Evolutionary conservation across 2,113 vertebrate species (phyloP), one percentile per base, ranked within the genome.

Genomic region (Sprattus sprattus): DNA sequence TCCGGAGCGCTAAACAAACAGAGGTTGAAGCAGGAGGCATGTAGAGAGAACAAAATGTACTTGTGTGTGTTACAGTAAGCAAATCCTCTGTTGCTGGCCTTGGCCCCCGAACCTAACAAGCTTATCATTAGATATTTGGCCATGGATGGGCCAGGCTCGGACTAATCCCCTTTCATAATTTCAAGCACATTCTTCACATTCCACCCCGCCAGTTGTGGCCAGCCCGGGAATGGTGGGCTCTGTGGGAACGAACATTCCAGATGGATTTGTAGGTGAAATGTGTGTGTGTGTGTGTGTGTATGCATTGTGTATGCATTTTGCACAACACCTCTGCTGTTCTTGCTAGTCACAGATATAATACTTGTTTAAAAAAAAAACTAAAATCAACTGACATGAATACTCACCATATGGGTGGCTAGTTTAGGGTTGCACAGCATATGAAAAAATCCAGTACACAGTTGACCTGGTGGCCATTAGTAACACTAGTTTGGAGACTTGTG

Each of bases 121-220:
- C 89, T 93, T 94, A 92, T 92, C 87, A 85, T 89, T 84, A 90
- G 90, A 92, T 91, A 89, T 91, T 91, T 92, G 88, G 89, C 88
- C 89, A 83, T 83, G 45, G 89, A 91, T 78, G 85, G 89, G 88
- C 86, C 82, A 89, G 90, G 85, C 89, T 89, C 82, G 80, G 2
- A 15, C 85, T 94, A 95, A 94, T 93, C 93, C 91, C 89, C 86
- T 88, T 91, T 90, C 87, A 92, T 92, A 90, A 95, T 94, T 94
- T 93, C 88, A 88, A 88, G 71, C 83, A 88, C 91, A 94, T 95
- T 93, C 92, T 87, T 92, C 80, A 83, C 89, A 94, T 95, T 95
- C 93, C 89, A 86, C 52, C n/a, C 9, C 84, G 81, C 87, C 91
- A 92, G 91, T 86, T 86, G 88, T 89, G 87, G 89, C 50, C 91